Percentiles rank a stretch among this genome's conserved stretches.
Evolutionary conservation across 2,797 vertebrate species (phyloP).

Genomic region (Sciaenops ocellatus): DNA sequence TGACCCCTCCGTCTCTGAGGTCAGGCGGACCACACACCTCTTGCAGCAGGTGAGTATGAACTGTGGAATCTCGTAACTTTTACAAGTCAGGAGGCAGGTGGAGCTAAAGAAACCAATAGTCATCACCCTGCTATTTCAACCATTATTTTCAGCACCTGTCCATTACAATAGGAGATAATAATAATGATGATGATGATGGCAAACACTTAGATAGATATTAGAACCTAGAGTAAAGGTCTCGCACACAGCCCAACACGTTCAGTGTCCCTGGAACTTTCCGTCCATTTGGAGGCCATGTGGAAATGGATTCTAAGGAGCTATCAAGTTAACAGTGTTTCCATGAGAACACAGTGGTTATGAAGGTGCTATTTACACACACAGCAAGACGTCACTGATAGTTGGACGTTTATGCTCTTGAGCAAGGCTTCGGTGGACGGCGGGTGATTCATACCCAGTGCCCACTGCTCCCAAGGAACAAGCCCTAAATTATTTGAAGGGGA

Average conservation of each 20-base stretch:
- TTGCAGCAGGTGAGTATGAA: constrained; percentile 63
- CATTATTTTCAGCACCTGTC: constrained; percentile 38
- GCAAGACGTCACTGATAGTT: constrained; percentile 55
- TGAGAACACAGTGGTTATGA: constrained; percentile 57
- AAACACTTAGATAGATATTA: neutral
- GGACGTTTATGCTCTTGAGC: constrained; percentile 60
- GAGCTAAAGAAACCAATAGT: constrained; percentile 28
- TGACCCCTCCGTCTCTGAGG: constrained; percentile 50
- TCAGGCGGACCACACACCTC: constrained; percentile 70
- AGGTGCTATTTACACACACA: constrained; percentile 68
- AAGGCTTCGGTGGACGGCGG: constrained; percentile 47
- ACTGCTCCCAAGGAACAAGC: constrained; percentile 73
- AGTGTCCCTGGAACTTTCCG: constrained; percentile 45
- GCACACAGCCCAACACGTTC: neutral
- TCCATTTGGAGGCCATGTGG: constrained; percentile 25
- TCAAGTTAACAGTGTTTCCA: constrained; percentile 63
- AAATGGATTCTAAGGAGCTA: constrained; percentile 40
- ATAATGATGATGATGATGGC: neutral
- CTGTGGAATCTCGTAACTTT: constrained; percentile 56
- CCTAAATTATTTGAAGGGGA: constrained; percentile 81
- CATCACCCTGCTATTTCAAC: constrained; percentile 4
- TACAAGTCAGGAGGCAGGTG: constrained; percentile 63
- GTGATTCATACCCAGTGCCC: constrained; percentile 79
- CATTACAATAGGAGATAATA: neutral
- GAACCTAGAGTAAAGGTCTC: neutral